These are phyloP conservation scores for Podarcis raffonei DNA, from an alignment of 2,113 vertebrate genomes.

Conservation along the genomic window DNA sequence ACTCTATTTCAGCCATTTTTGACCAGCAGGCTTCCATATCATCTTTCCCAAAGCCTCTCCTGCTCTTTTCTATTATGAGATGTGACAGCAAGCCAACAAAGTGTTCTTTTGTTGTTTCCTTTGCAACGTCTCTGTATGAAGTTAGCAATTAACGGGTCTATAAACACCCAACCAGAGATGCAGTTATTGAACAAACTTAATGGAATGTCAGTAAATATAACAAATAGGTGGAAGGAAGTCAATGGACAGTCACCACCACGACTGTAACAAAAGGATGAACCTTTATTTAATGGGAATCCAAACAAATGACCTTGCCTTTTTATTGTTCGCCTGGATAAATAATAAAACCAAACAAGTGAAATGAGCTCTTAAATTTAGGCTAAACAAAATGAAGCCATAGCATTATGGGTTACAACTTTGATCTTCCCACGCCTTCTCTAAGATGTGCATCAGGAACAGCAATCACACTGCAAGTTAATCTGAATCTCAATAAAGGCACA, in stretches of 20 bases:
- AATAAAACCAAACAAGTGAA: background rate
- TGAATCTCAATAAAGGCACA: background rate
- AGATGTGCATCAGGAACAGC: background rate
- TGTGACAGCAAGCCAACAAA: background rate
- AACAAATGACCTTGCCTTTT: background rate
- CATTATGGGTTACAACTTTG: background rate
- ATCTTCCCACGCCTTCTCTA: background rate
- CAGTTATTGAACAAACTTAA: background rate
- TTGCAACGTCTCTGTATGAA: background rate
- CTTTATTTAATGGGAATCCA: background rate
- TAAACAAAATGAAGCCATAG: background rate
- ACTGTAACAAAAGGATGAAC: background rate
- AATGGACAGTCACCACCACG: background rate
- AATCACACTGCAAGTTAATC: background rate
- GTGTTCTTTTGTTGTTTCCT: background rate
- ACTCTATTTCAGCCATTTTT: background rate
- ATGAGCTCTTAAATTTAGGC: background rate
- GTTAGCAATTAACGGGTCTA: background rate
- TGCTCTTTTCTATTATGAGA: background rate
- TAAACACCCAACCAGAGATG: background rate
- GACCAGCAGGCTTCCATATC: background rate
- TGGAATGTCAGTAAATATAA: conserved; percentile 4
- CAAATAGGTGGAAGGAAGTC: background rate
- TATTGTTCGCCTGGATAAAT: background rate
- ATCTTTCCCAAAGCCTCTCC: background rate